A percentile compares a stretch with the other conserved stretches of the same genome.
phyloP scores from a whole-genome alignment of 1,140 invertebrate genomes.

The Amphibalanus amphitrite region DNA sequence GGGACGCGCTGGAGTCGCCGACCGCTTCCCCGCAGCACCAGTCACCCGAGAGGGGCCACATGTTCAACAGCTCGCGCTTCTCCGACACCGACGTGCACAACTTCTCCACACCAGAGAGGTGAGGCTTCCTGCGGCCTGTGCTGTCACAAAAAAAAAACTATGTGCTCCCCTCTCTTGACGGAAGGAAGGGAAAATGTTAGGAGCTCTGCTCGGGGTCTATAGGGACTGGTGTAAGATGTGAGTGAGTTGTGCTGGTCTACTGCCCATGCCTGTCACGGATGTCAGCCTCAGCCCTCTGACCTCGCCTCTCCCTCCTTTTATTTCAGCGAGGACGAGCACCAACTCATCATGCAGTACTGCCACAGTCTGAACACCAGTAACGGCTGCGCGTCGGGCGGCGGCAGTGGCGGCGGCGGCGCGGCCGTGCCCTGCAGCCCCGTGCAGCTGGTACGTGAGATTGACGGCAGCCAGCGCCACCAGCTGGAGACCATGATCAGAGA shows the following conservation, averaged over 20 bases:
- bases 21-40: constrained; percentile 60
- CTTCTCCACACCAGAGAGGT: constrained; percentile 63
- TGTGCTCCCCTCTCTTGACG: too few species aligned
- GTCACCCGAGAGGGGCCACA: constrained; percentile 53
- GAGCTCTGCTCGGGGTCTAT: too few species aligned
- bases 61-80: constrained; percentile 69
- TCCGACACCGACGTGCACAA: constrained; percentile 76
- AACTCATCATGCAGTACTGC: constrained; percentile 86
- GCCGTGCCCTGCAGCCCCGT: constrained; percentile 48
- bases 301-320: not conserved
- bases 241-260: too few species aligned
- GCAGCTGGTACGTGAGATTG: constrained; percentile 82
- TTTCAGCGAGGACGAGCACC: constrained; percentile 67
- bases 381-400: constrained; percentile 24
- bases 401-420: constrained; percentile 18
- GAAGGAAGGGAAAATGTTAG: too few species aligned
- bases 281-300: too few species aligned
- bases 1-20: constrained; percentile 71
- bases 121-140: constrained; percentile 22
- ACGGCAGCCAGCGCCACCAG: constrained; percentile 82
- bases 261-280: too few species aligned
- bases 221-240: too few species aligned
- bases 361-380: constrained; percentile 41
- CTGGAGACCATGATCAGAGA: constrained; percentile 87
- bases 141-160: too few species aligned